Evolutionary conservation across 92 coral and sea anemone species (phyloP).

Genomic region (Anthopleura xanthogrammica): DNA sequence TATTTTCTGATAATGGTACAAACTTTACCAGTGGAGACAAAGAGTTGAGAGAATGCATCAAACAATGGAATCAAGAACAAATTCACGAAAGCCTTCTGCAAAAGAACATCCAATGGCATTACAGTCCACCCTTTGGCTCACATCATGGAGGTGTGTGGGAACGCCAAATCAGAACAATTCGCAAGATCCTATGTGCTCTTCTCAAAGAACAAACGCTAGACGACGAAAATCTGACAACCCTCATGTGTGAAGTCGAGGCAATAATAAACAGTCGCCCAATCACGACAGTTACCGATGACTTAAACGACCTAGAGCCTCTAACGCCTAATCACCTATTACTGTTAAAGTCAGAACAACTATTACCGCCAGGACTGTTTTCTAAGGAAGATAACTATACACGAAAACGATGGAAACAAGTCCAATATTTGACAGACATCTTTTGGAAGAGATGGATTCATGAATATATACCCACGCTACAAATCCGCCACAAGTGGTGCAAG

Average conservation of each 20-base stretch:
- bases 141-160: constrained; percentile 4
- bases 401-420: constrained; percentile 56
- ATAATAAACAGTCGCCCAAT: background rate
- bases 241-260: background rate
- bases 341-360: constrained; percentile 41
- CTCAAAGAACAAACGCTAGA: constrained; percentile 8
- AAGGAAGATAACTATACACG: constrained; percentile 44
- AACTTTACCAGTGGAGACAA: constrained; percentile 27
- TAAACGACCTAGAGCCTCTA: constrained; percentile 41
- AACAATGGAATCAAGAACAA: constrained; percentile 24
- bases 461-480: constrained; percentile 57
- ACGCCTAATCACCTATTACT: constrained; percentile 61
- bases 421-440: constrained; percentile 53
- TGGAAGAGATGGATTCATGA: constrained; percentile 61
- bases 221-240: background rate
- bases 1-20: constrained; percentile 27
- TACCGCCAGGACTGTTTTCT: constrained; percentile 46
- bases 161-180: constrained; percentile 1
- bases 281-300: background rate
- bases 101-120: constrained; percentile 4
- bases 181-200: constrained; percentile 5
- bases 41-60: constrained; percentile 15
- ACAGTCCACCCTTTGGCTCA: background rate
- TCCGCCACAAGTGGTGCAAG: constrained; percentile 46
- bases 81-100: constrained; percentile 3